phyloP scores from a whole-genome alignment of 2,797 vertebrate genomes.

The Furcifer pardalis region DNA sequence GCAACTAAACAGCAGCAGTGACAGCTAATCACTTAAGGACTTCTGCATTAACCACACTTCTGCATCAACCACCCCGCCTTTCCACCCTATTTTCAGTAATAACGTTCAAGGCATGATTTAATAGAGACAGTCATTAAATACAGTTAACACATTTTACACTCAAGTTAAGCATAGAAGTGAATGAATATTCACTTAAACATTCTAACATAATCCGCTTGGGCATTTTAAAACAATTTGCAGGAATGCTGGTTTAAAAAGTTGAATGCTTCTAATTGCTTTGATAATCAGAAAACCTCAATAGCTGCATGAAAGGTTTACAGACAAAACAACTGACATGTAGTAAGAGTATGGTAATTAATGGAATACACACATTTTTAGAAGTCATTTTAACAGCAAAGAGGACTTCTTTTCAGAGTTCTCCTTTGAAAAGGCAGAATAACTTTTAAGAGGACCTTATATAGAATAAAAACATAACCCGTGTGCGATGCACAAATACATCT shows the following conservation, averaged over 20 bases:
- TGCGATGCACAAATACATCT: background rate
- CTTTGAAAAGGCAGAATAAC: constrained; percentile 70
- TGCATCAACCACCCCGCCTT: constrained; percentile 27
- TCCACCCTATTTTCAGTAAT: constrained; percentile 55
- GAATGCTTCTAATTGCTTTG: constrained; percentile 46
- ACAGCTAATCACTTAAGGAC: constrained; percentile 74
- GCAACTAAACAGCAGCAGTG: constrained; percentile 61
- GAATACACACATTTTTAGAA: constrained; percentile 61
- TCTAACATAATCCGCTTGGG: constrained; percentile 32
- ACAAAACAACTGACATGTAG: constrained; percentile 62
- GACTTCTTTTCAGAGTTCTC: constrained; percentile 55
- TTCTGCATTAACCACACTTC: constrained; percentile 64
- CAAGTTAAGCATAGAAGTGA: constrained; percentile 60
- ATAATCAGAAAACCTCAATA: constrained; percentile 39
- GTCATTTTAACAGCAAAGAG: constrained; percentile 61
- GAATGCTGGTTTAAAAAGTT: constrained; percentile 22
- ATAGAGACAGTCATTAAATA: constrained; percentile 67
- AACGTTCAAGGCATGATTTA: constrained; percentile 67
- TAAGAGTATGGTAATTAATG: constrained; percentile 58
- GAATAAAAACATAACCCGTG: constrained; percentile 71
- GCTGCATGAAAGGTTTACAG: constrained; percentile 57
- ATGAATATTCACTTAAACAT: constrained; percentile 55
- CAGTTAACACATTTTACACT: constrained; percentile 57
- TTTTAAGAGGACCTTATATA: constrained; percentile 90
- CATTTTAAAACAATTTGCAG: constrained; percentile 43